A percentile compares a stretch with the other conserved stretches of the same genome.
These are phyloP conservation scores for Laothoe populi DNA, from an alignment of 2,888 invertebrate species.

Conservation along the genomic window DNA sequence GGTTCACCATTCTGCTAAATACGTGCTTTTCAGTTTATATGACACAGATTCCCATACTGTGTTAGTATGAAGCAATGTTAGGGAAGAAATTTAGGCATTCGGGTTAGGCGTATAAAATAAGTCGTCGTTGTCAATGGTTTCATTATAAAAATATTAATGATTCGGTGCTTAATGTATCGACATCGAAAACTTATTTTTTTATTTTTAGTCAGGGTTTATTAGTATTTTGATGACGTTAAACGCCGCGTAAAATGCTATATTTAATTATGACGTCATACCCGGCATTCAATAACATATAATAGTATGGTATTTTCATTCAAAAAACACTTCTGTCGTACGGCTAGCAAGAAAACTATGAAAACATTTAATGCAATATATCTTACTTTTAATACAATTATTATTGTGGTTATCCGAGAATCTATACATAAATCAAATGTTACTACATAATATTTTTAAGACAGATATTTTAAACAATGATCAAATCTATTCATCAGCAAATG, in stretches of 20 bases:
- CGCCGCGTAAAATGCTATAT: neutral
- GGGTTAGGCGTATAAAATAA: slow-evolving; percentile 9
- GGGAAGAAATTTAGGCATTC: slow-evolving; percentile 16
- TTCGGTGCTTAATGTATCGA: neutral
- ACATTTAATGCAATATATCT: too few species aligned
- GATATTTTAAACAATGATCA: too few species aligned
- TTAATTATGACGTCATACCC: too few species aligned
- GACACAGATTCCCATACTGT: neutral
- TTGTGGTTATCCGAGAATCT: too few species aligned
- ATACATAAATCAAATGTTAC: too few species aligned
- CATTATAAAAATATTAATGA: neutral
- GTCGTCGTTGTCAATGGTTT: slow-evolving; percentile 2
- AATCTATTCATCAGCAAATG: too few species aligned
- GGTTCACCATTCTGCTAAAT: neutral
- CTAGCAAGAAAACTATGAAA: too few species aligned
- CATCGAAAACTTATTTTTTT: neutral
- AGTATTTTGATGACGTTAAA: slow-evolving; percentile 8
- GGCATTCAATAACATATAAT: too few species aligned
- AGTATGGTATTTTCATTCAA: too few species aligned
- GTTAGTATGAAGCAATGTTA: slow-evolving; percentile 8
- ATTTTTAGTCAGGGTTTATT: neutral
- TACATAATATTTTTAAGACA: too few species aligned
- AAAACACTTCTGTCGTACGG: too few species aligned
- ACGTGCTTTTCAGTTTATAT: neutral
- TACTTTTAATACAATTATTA: too few species aligned